These are phyloP conservation scores for Folsomia candida DNA, from an alignment of 2,888 invertebrate species.

Conservation along the genomic window DNA sequence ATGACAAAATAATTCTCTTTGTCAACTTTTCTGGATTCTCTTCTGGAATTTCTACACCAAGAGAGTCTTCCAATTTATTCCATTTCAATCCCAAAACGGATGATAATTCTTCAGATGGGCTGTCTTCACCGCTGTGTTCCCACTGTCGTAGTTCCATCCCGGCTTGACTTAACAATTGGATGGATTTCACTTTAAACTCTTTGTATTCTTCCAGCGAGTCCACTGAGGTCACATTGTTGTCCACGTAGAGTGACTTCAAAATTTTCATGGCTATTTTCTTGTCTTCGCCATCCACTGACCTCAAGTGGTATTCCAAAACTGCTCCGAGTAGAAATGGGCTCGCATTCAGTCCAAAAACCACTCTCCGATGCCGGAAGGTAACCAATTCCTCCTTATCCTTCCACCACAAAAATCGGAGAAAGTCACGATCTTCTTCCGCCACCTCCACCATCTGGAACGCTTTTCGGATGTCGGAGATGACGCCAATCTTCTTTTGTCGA, in stretches of 20 bases:
- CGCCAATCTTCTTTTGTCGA: constrained; percentile 2
- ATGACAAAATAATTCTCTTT: constrained; percentile 5
- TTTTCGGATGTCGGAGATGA: constrained; percentile 12
- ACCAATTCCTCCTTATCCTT: neutral
- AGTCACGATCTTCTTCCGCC: neutral
- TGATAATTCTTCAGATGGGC: no score
- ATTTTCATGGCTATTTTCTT: constrained; percentile 14
- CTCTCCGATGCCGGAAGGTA: constrained; percentile 17
- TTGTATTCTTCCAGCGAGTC: constrained; percentile 26
- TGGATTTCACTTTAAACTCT: constrained; percentile 34
- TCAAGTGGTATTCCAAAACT: constrained; percentile 39
- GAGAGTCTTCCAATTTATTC: constrained; percentile 2
- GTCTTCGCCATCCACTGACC: constrained; percentile 1
- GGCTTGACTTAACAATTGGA: neutral
- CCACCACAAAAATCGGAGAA: constrained; percentile 26
- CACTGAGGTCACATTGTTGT: no score
- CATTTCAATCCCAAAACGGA: constrained; percentile 23
- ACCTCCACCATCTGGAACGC: constrained; percentile 24
- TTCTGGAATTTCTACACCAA: neutral
- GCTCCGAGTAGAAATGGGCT: constrained; percentile 23
- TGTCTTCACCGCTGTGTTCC: constrained; percentile 15
- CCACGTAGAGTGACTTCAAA: constrained; percentile 37
- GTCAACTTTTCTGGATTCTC: neutral
- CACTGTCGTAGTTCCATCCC: constrained; percentile 21
- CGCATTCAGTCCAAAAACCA: constrained; percentile 12